Conservation (phyloP, 2,113 vertebrate genomes). For the Ophiodon elongatus region DNA sequence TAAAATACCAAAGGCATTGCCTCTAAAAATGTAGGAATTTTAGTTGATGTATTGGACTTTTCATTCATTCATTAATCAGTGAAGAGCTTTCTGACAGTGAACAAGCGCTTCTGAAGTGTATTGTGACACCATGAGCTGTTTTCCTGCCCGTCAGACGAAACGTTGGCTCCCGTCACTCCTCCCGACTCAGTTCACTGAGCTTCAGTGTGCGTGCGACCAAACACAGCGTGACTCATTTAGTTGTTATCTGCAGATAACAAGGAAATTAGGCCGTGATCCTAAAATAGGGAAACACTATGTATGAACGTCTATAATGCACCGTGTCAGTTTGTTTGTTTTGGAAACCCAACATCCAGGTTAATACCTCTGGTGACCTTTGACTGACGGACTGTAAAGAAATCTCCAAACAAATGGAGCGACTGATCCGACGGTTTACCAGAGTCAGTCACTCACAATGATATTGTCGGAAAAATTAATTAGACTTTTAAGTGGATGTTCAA, state of each 20-base stretch:
- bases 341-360: constrained; percentile 9
- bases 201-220: not conserved
- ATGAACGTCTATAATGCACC: not conserved
- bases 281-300: constrained; percentile 13
- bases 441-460: not conserved
- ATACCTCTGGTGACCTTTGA: not conserved
- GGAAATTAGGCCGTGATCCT: constrained; percentile 4
- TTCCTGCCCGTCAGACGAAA: not conserved
- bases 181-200: constrained; percentile 3
- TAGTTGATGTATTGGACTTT: not conserved
- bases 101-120: too few species aligned
- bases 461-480: not conserved
- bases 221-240: constrained; percentile 21
- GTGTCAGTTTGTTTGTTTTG: not conserved
- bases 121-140: not conserved
- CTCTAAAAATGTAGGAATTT: not conserved
- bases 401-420: not conserved
- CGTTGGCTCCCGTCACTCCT: not conserved
- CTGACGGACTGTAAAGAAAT: not conserved
- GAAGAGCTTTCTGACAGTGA: not conserved
- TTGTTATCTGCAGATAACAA: constrained; percentile 24
- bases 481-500: not conserved
- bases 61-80: too few species aligned
- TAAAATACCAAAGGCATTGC: not conserved
- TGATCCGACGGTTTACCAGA: not conserved